Conservation (phyloP, 2,113 vertebrate species). For the Hypomesus transpacificus region DNA sequence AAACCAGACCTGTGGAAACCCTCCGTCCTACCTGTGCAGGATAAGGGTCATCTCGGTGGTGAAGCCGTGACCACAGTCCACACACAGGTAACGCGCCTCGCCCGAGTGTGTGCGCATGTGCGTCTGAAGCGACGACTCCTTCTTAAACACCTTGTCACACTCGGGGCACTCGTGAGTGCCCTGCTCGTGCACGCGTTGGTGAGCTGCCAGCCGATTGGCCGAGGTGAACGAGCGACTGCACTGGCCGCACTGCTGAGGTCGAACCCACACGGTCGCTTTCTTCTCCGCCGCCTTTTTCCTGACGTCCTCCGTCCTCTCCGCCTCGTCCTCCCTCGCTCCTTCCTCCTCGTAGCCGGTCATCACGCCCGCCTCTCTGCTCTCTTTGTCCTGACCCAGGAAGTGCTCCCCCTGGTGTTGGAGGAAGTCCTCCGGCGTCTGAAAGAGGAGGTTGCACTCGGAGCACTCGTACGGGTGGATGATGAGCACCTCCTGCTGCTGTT, state of each 20-base stretch:
- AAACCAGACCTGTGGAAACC: too few species aligned
- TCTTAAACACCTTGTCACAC: slow-evolving; percentile 88
- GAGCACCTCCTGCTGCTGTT: slow-evolving; percentile 57
- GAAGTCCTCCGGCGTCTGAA: slow-evolving; percentile 84
- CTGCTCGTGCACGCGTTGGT: slow-evolving; percentile 80
- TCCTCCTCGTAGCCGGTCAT: slow-evolving; percentile 74
- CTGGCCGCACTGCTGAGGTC: slow-evolving; percentile 66
- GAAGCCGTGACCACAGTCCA: slow-evolving; percentile 86
- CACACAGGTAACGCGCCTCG: slow-evolving; percentile 82
- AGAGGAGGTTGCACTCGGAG: slow-evolving; percentile 82
- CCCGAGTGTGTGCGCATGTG: slow-evolving; percentile 84
- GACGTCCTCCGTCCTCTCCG: slow-evolving; percentile 26
- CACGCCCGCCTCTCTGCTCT: slow-evolving; percentile 67
- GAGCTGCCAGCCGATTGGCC: slow-evolving; percentile 79
- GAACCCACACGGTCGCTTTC: slow-evolving; percentile 33
- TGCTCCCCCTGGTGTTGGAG: slow-evolving; percentile 88
- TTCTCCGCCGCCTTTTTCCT: slow-evolving; percentile 38
- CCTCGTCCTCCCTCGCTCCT: slow-evolving; percentile 59
- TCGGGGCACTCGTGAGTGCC: slow-evolving; percentile 81
- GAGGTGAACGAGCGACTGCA: slow-evolving; percentile 81
- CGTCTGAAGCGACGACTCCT: slow-evolving; percentile 79
- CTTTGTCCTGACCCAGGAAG: slow-evolving; percentile 82
- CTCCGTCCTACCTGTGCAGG: slow-evolving; percentile 65
- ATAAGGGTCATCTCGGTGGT: slow-evolving; percentile 86
- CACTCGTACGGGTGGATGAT: slow-evolving; percentile 85